Evolutionary conservation across 2,797 vertebrate genomes (phyloP).

Genomic region (Myotis myotis): DNA sequence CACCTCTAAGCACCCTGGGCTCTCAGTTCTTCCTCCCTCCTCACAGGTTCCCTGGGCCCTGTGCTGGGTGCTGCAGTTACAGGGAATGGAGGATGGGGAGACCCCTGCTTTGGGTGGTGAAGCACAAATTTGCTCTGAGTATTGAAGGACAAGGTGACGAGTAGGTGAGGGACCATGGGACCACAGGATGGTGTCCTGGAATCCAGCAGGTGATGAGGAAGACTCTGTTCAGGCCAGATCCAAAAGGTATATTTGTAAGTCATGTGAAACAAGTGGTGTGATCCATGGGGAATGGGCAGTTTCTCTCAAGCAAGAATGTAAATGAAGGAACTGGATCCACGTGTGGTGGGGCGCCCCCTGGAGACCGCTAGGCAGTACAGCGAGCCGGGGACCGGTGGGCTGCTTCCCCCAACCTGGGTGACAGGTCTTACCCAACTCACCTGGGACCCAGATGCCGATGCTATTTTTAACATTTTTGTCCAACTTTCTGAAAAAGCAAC

Average conservation of each 20-base stretch:
- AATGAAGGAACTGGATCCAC: rapidly evolving
- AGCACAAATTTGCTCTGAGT: not conserved
- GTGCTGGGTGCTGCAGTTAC: not conserved
- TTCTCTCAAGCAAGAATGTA: not conserved
- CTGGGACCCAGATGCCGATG: rapidly evolving
- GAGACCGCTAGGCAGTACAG: not conserved
- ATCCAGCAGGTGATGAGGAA: not conserved
- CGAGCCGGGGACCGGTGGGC: rapidly evolving
- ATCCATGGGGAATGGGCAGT: rapidly evolving
- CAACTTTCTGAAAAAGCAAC: not conserved
- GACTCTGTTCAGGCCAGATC: not conserved
- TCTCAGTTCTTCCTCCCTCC: not conserved
- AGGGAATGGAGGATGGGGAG: not conserved
- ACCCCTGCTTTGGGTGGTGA: rapidly evolving
- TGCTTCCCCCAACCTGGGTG: not conserved
- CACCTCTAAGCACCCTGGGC: rapidly evolving
- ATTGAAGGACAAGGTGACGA: not conserved
- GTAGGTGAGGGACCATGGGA: not conserved
- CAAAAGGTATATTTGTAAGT: not conserved
- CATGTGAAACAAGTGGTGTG: not conserved
- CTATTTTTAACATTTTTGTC: not conserved
- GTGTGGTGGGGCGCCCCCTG: not conserved
- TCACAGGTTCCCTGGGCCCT: too few relatives aligned
- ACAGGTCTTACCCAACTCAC: not conserved
- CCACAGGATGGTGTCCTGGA: not conserved